Evolutionary conservation across 2,113 vertebrate genomes (phyloP), one percentile per base, ranked within the genome.

Genomic region (Oryzias celebensis): DNA sequence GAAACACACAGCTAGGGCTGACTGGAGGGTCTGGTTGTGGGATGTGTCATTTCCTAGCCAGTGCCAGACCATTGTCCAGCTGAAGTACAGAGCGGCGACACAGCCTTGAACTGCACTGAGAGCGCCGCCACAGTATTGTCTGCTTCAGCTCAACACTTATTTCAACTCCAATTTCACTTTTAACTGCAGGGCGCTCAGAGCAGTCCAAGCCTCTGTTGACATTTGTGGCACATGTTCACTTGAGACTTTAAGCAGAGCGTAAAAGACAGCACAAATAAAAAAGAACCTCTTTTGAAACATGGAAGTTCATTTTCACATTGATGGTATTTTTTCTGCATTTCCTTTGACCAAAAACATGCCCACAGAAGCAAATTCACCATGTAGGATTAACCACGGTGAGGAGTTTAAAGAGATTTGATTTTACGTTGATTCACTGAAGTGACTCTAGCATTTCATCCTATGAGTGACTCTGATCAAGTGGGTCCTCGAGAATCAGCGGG

Each of bases 51-150:
- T 87, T 91, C 81, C 77, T 78, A 69, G 75, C 74, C 73, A 56
- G 58, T 78, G 70, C 77, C 65, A 77, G 73, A 73, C 82, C 74
- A 91, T 90, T 92, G 91, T 92, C 73, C 68, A 62, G 70, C 68
- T 81, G 57, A 84, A 84, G 79, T 83, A 84, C 78, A 78, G 80
- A 73, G 63, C 57, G 31, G 83, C 70, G 82, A 87, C 87, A 82
- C 75, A 89, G 84, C 91, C 92, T 90, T 92, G 90, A 92, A 90
- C 88, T 78, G 65, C 81, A 87, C 78, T 84, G 86, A 82, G 58
- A 81, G 77, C 72, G 68, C 67, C 50, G 26, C 69, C 62, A 52
- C 60, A 71, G 71, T 65, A 89, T 89, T 91, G 87, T 90, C 77
- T 74, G 61, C 68, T 56, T 61, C 63, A 64, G 58, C 62, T 60